Base-by-base conservation (phyloP, 2,797 vertebrate genomes). In the Rallus crepitans region DNA sequence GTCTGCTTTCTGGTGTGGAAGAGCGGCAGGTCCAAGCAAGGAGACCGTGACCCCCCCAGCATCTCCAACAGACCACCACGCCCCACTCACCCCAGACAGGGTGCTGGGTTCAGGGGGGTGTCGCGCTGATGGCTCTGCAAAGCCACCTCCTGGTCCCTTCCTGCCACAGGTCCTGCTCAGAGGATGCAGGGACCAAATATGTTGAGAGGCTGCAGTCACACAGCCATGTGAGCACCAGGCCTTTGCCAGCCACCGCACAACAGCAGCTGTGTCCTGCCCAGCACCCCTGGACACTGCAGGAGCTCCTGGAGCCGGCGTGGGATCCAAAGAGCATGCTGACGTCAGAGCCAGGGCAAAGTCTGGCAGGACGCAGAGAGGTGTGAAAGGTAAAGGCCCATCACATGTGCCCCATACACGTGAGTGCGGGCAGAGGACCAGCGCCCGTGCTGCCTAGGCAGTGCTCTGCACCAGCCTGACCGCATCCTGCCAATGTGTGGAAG, bases 321-420 rank as follows among this genome's bases (percentile, higher is more conserved):
- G 65, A 78, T 96, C 93, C 95, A 95, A 94, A 95, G 95, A 93
- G 88, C 90, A 79, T 11, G 8, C 5, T 0, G 3, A 78, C 13
- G 11, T 82, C 93, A 93, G 88, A 91, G 75, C 65, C 59, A 25
- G 96, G 91, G 77, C 94, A 93, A 97, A 97, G 97, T 95, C 92
- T 94, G 95, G 55, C 81, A 31, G 91, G 87, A 76, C 12, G 37
- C 5, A 4, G 59, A 50, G 70, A 89, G 85, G 83, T 96, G 89
- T 73, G 89, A 72, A 85, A 87, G 83, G 82, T 81, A 40, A 75
- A 96, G 55, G 10, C 12, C 59, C 13, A 4, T 57, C 86, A 78
- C 83, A 0, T 47, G 88, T 48, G 78, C 55, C 63, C 4, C 2
- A 11, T 81, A 39, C 92, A 64, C 3, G 18, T 84, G 84, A 83